Conservation (phyloP, 2,113 vertebrate species). For the Pristiophorus japonicus region DNA sequence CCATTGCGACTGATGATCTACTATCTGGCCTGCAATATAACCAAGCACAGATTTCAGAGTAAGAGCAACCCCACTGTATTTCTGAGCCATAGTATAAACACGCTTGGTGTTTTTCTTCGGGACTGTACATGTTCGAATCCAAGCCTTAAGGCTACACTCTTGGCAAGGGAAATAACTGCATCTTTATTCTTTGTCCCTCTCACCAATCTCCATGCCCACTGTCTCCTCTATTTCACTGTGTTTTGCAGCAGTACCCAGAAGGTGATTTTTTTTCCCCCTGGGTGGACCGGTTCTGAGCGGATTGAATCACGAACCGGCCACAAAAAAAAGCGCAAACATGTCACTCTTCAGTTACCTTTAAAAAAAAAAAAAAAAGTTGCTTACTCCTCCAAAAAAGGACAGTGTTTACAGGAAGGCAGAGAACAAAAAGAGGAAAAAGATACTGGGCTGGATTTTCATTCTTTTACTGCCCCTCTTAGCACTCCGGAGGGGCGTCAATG, state of each 20-base stretch:
- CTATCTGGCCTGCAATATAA: neutral
- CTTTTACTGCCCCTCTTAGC: too few species aligned
- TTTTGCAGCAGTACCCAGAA: neutral
- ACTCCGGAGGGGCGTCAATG: too few species aligned
- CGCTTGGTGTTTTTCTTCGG: neutral
- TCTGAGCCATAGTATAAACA: neutral
- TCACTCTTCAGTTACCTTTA: neutral
- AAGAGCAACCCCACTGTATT: neutral
- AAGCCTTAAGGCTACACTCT: neutral
- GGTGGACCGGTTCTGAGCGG: neutral
- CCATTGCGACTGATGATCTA: neutral
- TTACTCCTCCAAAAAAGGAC: neutral
- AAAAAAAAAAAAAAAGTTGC: neutral
- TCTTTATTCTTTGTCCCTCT: neutral
- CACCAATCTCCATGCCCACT: neutral
- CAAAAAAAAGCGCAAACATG: neutral
- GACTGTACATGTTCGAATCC: neutral
- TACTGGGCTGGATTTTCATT: too few species aligned
- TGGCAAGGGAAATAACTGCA: neutral
- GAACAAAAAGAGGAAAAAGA: neutral
- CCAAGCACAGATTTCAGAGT: neutral
- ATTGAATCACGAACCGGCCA: neutral
- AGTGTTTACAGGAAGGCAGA: neutral
- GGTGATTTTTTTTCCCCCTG: too few species aligned
- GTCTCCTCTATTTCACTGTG: neutral